Base-by-base conservation (phyloP, 2,113 vertebrate species). In the Proterorhinus semilunaris region DNA sequence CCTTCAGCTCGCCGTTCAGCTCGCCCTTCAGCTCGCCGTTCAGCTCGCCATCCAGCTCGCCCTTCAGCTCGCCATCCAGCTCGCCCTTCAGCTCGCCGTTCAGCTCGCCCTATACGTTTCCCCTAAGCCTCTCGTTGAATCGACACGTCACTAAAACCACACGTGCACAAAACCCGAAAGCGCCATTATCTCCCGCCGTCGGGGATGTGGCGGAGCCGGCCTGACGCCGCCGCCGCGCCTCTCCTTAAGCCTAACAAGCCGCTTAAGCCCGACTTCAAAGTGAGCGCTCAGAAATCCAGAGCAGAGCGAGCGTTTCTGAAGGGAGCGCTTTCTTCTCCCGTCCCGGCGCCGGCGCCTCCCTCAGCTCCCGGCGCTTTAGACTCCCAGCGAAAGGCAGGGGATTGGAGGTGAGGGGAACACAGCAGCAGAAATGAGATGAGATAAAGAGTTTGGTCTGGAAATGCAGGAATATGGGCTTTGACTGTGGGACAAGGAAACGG, bases 181-280 rank as follows among this genome's bases (percentile, higher is more conserved):
- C 27, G 8, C n/a, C 52, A 53, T 53, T 53, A 53, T 53, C 54
- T 57, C 6, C 54, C 10, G 21, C 10, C 5, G 54, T 55, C 21
- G 21, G 21, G 51, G 51, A 53, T 53, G 51, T 53, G 15, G 7
- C 7, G 51, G 51, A 53, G 51, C 52, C 9, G 27, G 52, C 13
- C 71, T 65, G 68, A 88, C 72, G 82, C 15, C 15, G 36, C 57
- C 13, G 36, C 6, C 27, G 57, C 13, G 11, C 12, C 49, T 51
- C 12, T 15, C 81, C 78, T 79, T 69, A 80, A 87, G 68, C 61
- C 62, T 61, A 84, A 83, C 78, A 80, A 75, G 79, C 78, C 79
- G 81, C 72, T 80, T 86, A 65, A 87, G 66, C 74, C 50, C 2
- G 1, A 82, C 74, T 86, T 87, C 75, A 78, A 82, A 87, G 83